Evolutionary conservation across 1,140 invertebrate species (phyloP), one percentile per base, ranked within the genome.

Genomic region (Scaptodrosophila lebanonensis): DNA sequence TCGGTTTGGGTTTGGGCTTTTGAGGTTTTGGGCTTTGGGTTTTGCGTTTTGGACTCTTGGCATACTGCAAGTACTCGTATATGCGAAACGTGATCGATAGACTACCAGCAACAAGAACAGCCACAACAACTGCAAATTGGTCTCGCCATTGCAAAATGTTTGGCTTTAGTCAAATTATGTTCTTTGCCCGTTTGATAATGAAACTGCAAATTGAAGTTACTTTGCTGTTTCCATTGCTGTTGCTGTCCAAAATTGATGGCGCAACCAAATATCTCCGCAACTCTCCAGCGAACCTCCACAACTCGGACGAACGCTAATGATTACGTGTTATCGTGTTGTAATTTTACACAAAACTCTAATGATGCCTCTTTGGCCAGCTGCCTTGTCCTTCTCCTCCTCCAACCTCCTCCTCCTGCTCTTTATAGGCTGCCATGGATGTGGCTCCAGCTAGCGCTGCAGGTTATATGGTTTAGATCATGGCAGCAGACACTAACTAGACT

Each of bases 321-420:
- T 84, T 84, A 84, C 67, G 82, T 84, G 82, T 84, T 84, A 84
- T 84, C 82, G 70, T 82, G 82, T 84, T 84, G 82, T 82, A 84
- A 84, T 82, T 84, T 82, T 84, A 75, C 82, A 82, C 69, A 76
- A 54, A 70, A 42, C 70, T 75, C 82, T 76, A 84, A 84, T 82
- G 82, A 84, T 54, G 73, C 64, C 43, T 50, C 62, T 35, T 29
- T 33, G 27, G 47, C 47, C 7, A 11, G 16, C 13, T 5, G 29
- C 18, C 27, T 49, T 42, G 35, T 11, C 53, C 43, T 50, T 58
- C 52, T 32, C 27, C 5, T 29, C 27, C 5, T 20, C 35, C 36
- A 11, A 8, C 27, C 30, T 16, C 8, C 38, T 9, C 59, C 61
- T 65, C 49, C 45, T 71, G 52, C 52, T 44, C 49, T 56, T 69